These are phyloP conservation scores for Hirundichthys speculiger DNA, from an alignment of 2,113 vertebrate species.

Conservation along the genomic window DNA sequence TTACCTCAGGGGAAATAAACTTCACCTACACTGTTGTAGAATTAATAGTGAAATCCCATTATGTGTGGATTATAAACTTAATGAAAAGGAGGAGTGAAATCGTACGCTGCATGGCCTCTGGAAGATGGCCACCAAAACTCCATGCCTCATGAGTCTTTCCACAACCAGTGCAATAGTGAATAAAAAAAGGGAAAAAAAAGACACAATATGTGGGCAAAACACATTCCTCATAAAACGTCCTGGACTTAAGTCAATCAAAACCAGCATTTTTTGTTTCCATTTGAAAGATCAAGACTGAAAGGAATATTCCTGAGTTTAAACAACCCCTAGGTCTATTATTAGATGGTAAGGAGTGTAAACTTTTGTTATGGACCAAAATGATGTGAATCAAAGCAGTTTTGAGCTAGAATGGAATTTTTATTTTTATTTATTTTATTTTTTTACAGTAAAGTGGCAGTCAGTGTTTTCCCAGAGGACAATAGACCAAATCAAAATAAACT, in stretches of 20 bases:
- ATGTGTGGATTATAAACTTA: conserved; percentile 24
- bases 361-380: too few relatives aligned
- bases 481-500: too few relatives aligned
- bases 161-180: conserved; percentile 33
- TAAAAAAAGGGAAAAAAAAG: conserved; percentile 1
- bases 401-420: too few relatives aligned
- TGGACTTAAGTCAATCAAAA: conserved; percentile 2
- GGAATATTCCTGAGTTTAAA: too few relatives aligned
- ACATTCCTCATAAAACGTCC: conserved; percentile 1
- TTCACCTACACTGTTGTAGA: conserved; percentile 31
- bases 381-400: too few relatives aligned
- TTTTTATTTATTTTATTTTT: too few relatives aligned
- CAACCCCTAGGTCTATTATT: too few relatives aligned
- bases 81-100: conserved; percentile 22
- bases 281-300: conserved; percentile 1
- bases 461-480: too few relatives aligned
- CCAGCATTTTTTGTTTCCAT: background rate
- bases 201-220: conserved; percentile 7
- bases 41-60: conserved; percentile 40
- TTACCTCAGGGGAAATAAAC: conserved; percentile 43
- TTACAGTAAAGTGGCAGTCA: too few relatives aligned
- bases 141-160: conserved; percentile 13
- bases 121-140: too few relatives aligned
- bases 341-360: too few relatives aligned
- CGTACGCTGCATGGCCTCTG: conserved; percentile 32